phyloP scores from a whole-genome alignment of 2,888 invertebrate genomes.

The Caenorhabditis becei region DNA sequence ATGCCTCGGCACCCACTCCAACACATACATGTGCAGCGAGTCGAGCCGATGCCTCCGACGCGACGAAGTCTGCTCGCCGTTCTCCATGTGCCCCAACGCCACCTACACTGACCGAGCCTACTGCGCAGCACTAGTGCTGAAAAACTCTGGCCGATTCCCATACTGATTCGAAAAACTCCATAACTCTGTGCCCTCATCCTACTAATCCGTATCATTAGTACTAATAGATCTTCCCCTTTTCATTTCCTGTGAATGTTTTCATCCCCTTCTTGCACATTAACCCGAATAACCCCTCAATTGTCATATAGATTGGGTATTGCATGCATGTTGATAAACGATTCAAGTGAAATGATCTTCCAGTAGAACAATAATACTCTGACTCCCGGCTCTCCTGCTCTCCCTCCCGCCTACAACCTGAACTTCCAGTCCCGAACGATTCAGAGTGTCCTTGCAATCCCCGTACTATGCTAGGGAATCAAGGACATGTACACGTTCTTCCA shows the following conservation, averaged over 20 bases:
- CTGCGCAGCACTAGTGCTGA: conserved; percentile 52
- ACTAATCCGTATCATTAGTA: conserved; percentile 6
- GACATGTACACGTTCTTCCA: no score
- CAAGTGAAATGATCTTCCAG: no score
- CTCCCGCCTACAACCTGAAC: no score
- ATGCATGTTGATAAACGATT: conserved; percentile 9
- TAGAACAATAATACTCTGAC: no score
- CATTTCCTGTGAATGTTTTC: conserved; percentile 27
- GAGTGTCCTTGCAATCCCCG: no score
- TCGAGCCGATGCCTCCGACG: conserved; percentile 72
- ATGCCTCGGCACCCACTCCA: conserved; percentile 68
- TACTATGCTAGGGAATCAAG: no score
- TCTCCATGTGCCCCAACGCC: conserved; percentile 75
- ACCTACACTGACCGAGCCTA: conserved; percentile 71
- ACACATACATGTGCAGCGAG: conserved; percentile 74
- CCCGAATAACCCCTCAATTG: background rate
- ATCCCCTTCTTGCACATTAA: background rate
- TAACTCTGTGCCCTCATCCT: background rate
- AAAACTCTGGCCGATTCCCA: conserved; percentile 26
- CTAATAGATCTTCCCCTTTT: conserved; percentile 24
- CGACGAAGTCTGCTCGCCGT: conserved; percentile 75
- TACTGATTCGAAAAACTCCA: conserved; percentile 1
- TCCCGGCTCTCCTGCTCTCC: no score
- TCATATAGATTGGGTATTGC: conserved; percentile 5
- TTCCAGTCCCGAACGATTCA: no score